Conservation (phyloP, 1,140 invertebrate genomes). For the Drosophila insularis region DNA sequence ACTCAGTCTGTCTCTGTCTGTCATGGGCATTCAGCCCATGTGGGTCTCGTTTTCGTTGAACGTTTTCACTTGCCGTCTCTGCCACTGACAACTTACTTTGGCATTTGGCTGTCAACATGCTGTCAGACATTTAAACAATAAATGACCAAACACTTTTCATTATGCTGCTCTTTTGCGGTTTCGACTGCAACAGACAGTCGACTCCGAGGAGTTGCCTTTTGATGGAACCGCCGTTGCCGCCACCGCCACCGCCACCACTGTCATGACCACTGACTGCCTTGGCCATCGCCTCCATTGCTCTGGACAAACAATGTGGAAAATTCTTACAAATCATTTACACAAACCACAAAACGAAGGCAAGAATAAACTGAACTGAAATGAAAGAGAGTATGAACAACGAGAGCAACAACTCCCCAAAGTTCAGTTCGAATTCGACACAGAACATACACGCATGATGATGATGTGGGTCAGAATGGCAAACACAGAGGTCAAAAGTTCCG, state of each 20-base stretch:
- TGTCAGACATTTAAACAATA: slow-evolving; percentile 80
- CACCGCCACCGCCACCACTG: not conserved
- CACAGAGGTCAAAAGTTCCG: slow-evolving; percentile 67
- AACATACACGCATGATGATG: slow-evolving; percentile 46
- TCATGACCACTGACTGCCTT: not conserved
- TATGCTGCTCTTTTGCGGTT: slow-evolving; percentile 77
- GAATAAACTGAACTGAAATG: not conserved
- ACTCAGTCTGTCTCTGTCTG: slow-evolving; percentile 12
- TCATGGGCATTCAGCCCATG: slow-evolving; percentile 33
- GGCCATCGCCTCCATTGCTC: not conserved
- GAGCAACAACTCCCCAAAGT: slow-evolving; percentile 27
- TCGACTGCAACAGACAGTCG: slow-evolving; percentile 47
- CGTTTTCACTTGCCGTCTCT: slow-evolving; percentile 22
- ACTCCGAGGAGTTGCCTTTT: slow-evolving; percentile 1
- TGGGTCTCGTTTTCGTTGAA: slow-evolving; percentile 37
- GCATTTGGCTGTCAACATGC: slow-evolving; percentile 78
- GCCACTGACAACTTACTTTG: slow-evolving; percentile 77
- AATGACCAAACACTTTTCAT: slow-evolving; percentile 81
- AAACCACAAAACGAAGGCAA: slow-evolving; percentile 7
- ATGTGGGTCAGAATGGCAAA: slow-evolving; percentile 63
- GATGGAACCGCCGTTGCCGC: not conserved
- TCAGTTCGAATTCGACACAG: slow-evolving; percentile 31
- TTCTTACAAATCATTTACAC: slow-evolving; percentile 34
- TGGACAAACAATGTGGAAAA: slow-evolving; percentile 45
- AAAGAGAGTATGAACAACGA: not conserved